Percentiles rank a stretch among this genome's conserved stretches.
These are phyloP conservation scores for Melanchra persicariae DNA, from an alignment of 2,888 invertebrate species.

Conservation along the genomic window DNA sequence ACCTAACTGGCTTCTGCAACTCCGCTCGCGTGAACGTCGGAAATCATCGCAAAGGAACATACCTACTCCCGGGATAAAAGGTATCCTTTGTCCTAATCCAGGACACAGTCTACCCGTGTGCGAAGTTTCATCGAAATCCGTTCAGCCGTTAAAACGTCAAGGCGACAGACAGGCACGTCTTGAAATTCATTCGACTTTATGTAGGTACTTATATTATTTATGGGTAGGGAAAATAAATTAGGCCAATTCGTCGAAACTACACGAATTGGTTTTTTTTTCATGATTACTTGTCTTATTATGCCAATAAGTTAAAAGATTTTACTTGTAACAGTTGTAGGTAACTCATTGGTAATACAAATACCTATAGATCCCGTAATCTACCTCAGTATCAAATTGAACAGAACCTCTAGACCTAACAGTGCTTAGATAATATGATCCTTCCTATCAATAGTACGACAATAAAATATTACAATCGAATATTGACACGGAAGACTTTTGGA, in stretches of 20 bases:
- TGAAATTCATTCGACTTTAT: too few relatives aligned
- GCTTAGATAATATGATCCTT: neutral
- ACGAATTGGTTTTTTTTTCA: neutral
- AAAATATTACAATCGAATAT: neutral
- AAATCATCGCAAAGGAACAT: too few relatives aligned
- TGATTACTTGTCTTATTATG: neutral
- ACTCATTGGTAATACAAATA: neutral
- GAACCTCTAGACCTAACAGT: neutral
- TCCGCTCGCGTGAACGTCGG: too few relatives aligned
- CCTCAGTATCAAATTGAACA: neutral
- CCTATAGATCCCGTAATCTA: neutral
- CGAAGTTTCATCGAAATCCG: too few relatives aligned
- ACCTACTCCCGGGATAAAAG: too few relatives aligned
- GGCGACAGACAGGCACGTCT: too few relatives aligned
- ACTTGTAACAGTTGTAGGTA: too few relatives aligned
- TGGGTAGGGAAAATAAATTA: too few relatives aligned
- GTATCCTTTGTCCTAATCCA: too few relatives aligned
- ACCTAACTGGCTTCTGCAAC: neutral
- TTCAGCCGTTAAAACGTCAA: too few relatives aligned
- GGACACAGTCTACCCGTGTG: too few relatives aligned
- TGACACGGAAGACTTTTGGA: constrained; percentile 8
- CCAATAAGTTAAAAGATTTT: neutral
- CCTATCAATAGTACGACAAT: neutral
- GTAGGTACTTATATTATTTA: too few relatives aligned
- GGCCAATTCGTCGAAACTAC: constrained; percentile 5